Evolutionary conservation across 2,797 vertebrate species (phyloP).

Genomic region (Helicolenus hilgendorfi): DNA sequence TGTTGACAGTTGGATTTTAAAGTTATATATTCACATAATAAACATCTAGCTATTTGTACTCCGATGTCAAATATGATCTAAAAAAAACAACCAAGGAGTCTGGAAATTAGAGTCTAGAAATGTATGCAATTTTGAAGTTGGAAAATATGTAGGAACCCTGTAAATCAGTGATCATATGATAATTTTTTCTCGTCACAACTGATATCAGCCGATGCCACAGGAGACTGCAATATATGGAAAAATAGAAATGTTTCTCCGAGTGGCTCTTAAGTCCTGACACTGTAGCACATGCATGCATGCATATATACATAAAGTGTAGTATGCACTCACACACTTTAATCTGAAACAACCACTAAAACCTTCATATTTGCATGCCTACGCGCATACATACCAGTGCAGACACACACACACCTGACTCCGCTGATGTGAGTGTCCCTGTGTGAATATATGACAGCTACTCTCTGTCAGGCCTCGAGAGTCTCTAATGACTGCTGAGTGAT

Average conservation of each 20-base stretch:
- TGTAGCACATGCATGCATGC: background rate
- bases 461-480: conserved; percentile 72
- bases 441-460: conserved; percentile 74
- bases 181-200: background rate
- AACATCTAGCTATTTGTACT: too few species aligned
- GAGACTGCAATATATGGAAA: conserved; percentile 1
- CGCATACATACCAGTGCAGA: background rate
- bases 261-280: conserved; percentile 31
- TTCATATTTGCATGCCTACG: conserved; percentile 34
- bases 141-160: too few species aligned
- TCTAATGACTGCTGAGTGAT: conserved; percentile 79
- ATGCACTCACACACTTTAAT: background rate
- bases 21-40: too few species aligned
- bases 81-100: too few species aligned
- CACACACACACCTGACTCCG: conserved; percentile 29
- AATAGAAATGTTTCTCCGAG: conserved; percentile 19
- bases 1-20: too few species aligned
- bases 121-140: too few species aligned
- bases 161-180: background rate
- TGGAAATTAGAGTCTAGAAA: too few species aligned
- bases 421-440: conserved; percentile 51
- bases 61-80: too few species aligned
- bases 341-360: conserved; percentile 17
- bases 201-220: conserved; percentile 2
- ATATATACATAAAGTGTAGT: background rate